These are phyloP conservation scores for Corella eumyota DNA, from an alignment of 23 tunicate species.

Conservation along the genomic window DNA sequence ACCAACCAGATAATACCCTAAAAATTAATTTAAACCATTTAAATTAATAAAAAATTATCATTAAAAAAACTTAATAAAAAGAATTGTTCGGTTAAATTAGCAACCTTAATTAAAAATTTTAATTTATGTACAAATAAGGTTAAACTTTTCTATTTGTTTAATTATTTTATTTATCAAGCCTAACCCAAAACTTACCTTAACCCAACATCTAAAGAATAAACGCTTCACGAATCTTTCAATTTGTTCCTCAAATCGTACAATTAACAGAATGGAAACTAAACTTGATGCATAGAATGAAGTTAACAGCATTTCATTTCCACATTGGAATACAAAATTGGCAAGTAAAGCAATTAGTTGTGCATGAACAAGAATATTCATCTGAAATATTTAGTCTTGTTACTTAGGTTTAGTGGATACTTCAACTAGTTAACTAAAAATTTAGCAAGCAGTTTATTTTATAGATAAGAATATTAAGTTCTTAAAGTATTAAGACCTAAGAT, in stretches of 20 bases:
- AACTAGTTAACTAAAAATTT: too few species aligned
- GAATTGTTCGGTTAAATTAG: background rate
- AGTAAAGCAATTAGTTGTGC: slow-evolving; percentile 83
- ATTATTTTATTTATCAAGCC: too few species aligned
- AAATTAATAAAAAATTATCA: background rate
- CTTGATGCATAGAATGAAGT: slow-evolving; percentile 99
- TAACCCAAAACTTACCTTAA: too few species aligned
- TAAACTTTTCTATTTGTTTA: too few species aligned
- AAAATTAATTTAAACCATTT: background rate
- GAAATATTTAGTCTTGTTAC: slow-evolving; percentile 13
- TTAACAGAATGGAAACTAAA: slow-evolving; percentile 35
- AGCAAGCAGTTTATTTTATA: too few species aligned
- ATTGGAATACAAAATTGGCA: slow-evolving; percentile 89
- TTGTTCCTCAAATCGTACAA: slow-evolving; percentile 48
- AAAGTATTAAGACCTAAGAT: background rate
- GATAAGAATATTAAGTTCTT: background rate
- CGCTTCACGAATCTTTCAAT: slow-evolving; percentile 43
- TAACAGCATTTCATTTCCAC: slow-evolving; percentile 95
- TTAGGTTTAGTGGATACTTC: too few species aligned
- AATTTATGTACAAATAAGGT: too few species aligned
- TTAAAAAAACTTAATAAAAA: background rate
- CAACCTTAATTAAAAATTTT: background rate
- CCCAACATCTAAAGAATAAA: slow-evolving; percentile 37
- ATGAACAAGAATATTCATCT: slow-evolving; percentile 76
- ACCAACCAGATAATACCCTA: slow-evolving; percentile 56